Evolutionary conservation across 2,888 invertebrate species (phyloP).

Genomic region (Papilio gigon): DNA sequence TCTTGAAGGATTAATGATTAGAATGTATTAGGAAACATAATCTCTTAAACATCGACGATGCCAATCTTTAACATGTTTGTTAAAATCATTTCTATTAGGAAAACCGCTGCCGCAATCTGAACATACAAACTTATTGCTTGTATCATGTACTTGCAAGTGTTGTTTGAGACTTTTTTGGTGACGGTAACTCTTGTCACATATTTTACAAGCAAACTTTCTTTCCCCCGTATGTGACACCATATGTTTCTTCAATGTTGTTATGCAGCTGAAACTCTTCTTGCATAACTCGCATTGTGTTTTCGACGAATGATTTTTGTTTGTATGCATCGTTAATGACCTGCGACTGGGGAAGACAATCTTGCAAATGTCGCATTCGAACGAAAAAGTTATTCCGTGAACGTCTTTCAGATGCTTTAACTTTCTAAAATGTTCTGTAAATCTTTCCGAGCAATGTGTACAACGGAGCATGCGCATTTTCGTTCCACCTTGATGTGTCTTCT

Average conservation of each 20-base stretch:
- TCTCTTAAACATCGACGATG: slow-evolving; percentile 58
- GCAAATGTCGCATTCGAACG: slow-evolving; percentile 65
- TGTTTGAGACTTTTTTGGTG: slow-evolving; percentile 72
- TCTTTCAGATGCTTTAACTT: slow-evolving; percentile 71
- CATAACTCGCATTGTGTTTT: slow-evolving; percentile 77
- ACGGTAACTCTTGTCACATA: slow-evolving; percentile 78
- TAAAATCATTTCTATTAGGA: slow-evolving; percentile 56
- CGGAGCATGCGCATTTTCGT: slow-evolving; percentile 62
- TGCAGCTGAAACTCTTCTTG: slow-evolving; percentile 73
- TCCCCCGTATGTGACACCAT: slow-evolving; percentile 65
- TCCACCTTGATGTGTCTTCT: slow-evolving; percentile 63
- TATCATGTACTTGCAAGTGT: slow-evolving; percentile 65
- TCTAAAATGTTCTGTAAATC: slow-evolving; percentile 66
- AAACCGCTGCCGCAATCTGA: slow-evolving; percentile 57
- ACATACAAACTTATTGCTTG: slow-evolving; percentile 55
- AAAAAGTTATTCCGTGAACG: slow-evolving; percentile 63
- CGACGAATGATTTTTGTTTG: slow-evolving; percentile 64
- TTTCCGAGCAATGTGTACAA: slow-evolving; percentile 65
- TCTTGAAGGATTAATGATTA: no score
- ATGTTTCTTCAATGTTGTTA: slow-evolving; percentile 64
- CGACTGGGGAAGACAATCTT: slow-evolving; percentile 61
- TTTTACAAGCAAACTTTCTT: slow-evolving; percentile 62
- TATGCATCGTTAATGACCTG: slow-evolving; percentile 65
- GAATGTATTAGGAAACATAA: no score
- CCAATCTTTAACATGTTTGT: slow-evolving; percentile 64